Evolutionary conservation across 2,113 vertebrate species (phyloP).

Genomic region (Circaetus gallicus): DNA sequence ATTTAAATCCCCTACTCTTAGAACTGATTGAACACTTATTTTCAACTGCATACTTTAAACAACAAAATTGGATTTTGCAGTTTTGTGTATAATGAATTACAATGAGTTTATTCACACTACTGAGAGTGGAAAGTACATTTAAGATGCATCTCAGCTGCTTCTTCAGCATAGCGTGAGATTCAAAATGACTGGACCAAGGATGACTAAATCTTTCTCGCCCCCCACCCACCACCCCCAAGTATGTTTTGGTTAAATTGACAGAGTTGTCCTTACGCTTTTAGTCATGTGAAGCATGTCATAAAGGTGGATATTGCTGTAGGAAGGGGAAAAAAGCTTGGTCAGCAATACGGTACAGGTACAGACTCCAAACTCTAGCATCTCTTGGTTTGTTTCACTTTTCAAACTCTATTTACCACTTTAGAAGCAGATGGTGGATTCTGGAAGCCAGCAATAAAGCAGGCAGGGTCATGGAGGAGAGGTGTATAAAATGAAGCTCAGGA

Average conservation of each 20-base stretch:
- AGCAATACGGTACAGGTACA: neutral
- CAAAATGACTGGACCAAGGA: conserved; percentile 29
- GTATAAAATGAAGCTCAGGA: neutral
- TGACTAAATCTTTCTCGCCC: neutral
- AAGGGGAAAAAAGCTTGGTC: neutral
- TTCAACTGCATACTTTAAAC: neutral
- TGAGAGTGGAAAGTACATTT: neutral
- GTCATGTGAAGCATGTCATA: neutral
- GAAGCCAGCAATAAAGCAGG: neutral
- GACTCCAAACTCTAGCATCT: neutral
- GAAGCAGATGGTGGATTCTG: neutral
- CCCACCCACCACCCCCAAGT: neutral
- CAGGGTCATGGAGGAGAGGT: neutral
- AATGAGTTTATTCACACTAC: conserved; percentile 4
- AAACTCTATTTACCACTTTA: neutral
- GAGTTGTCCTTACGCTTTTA: neutral
- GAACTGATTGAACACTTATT: neutral
- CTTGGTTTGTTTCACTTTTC: neutral
- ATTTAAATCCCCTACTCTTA: conserved; percentile 29
- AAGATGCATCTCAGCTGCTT: neutral
- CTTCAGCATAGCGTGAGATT: conserved; percentile 23
- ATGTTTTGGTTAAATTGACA: conserved; percentile 39
- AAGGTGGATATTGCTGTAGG: neutral
- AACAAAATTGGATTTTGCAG: neutral
- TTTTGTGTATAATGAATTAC: conserved; percentile 27